Conservation (phyloP, 2,113 vertebrate genomes). For the human (Homo sapiens) region GRCh38 chr1:151758501-151759000, state of each 20-base stretch:
- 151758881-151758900: too few species aligned
- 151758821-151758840: background rate
- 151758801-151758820: background rate
- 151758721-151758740: background rate
- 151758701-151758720: background rate
- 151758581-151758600: background rate
- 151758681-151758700: background rate
- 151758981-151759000: too few species aligned
- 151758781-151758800: background rate
- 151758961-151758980: too few species aligned
- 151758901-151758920: too few species aligned
- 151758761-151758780: background rate
- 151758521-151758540: background rate
- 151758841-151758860: background rate
- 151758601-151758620: background rate
- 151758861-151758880: background rate
- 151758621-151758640: background rate
- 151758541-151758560: background rate
- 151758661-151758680: background rate
- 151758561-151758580: background rate
- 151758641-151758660: background rate
- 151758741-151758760: background rate
- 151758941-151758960: too few species aligned
- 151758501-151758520: background rate
- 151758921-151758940: too few species aligned